Evolutionary conservation across 2,888 invertebrate species (phyloP).

Genomic region (Dyspetes luteomarginatus): DNA sequence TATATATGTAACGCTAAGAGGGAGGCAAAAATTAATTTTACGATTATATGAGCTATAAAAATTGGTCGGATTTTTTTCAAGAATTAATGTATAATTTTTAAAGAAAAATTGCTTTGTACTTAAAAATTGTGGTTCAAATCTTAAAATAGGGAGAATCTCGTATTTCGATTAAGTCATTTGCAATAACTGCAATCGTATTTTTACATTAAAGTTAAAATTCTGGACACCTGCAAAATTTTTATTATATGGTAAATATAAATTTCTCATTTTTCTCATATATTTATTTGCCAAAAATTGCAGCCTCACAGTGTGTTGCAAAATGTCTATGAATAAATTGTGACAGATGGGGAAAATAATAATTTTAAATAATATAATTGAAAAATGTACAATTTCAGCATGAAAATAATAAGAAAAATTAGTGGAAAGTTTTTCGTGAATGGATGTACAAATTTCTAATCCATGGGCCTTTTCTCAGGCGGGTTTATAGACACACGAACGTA

Average conservation of each 20-base stretch:
- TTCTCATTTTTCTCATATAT: no score
- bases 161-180: neutral
- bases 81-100: neutral
- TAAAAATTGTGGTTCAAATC: neutral
- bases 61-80: neutral
- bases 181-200: neutral
- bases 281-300: no score
- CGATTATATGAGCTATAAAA: neutral
- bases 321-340: no score
- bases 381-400: neutral
- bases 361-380: neutral
- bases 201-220: no score
- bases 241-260: no score
- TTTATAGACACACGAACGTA: neutral
- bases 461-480: neutral
- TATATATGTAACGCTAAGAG: neutral
- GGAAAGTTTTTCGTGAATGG: neutral
- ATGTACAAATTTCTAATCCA: slow-evolving; percentile 14
- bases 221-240: no score
- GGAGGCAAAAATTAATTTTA: neutral
- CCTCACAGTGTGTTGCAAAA: no score
- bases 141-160: neutral
- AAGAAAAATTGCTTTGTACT: neutral
- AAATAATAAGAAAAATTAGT: neutral
- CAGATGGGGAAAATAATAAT: no score